Percentiles rank a stretch among this genome's conserved stretches.
Conservation (phyloP, 2,888 invertebrate species). For the Allolobophora icterica region DNA sequence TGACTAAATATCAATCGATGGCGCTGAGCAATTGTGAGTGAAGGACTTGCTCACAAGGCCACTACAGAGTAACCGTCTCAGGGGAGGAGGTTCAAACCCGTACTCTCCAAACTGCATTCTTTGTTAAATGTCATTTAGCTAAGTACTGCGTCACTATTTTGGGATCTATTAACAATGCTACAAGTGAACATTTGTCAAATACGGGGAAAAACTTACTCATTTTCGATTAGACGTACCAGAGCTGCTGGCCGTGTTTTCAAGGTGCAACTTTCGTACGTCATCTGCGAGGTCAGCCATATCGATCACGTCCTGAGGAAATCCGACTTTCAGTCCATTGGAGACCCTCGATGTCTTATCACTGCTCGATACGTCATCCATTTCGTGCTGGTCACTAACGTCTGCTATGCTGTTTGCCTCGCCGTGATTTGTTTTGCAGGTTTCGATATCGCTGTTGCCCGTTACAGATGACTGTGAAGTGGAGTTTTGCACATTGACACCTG, state of each 20-base stretch:
- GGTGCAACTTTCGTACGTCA: neutral
- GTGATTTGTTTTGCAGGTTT: neutral
- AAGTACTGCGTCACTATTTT: no score
- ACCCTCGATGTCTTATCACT: neutral
- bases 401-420: neutral
- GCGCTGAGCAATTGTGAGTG: no score
- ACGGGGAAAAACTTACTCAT: neutral
- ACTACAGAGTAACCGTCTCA: no score
- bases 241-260: neutral
- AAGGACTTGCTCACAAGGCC: no score
- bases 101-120: no score
- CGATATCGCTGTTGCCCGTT: neutral
- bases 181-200: no score
- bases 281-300: neutral
- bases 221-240: conserved; percentile 1
- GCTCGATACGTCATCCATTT: neutral
- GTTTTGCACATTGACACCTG: neutral
- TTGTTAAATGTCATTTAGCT: no score
- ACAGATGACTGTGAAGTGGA: neutral
- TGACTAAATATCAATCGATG: no score
- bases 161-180: no score
- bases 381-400: neutral
- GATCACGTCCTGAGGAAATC: neutral
- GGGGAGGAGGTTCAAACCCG: no score
- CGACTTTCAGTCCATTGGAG: neutral